Conservation (phyloP, 2,888 invertebrate species). For the Operophtera brumata region DNA sequence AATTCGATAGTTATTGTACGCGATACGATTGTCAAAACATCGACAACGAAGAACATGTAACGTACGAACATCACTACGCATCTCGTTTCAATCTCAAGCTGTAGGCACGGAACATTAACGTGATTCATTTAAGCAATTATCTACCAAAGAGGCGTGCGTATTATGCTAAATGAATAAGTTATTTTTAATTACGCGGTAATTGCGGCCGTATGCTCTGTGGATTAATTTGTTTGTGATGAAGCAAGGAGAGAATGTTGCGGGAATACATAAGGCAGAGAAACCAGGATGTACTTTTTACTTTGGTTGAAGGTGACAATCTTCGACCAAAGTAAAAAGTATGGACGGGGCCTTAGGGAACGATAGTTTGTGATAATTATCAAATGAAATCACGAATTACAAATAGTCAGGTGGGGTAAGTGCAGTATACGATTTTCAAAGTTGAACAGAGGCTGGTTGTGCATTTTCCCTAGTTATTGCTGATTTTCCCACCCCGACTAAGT, state of each 20-base stretch:
- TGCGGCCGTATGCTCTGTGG: slow-evolving; percentile 43
- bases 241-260: slow-evolving; percentile 27
- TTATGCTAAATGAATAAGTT: slow-evolving; percentile 75
- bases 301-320: too few relatives aligned
- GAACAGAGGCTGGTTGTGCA: too few relatives aligned
- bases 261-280: slow-evolving; percentile 5
- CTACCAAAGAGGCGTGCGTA: slow-evolving; percentile 53
- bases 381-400: too few relatives aligned
- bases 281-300: not conserved
- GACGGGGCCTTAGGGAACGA: too few relatives aligned
- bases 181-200: slow-evolving; percentile 78
- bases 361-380: too few relatives aligned
- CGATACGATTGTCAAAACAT: not conserved
- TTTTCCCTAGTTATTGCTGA: too few relatives aligned
- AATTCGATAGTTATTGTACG: not conserved
- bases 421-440: too few relatives aligned
- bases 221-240: slow-evolving; percentile 40
- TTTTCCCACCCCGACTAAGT: too few relatives aligned
- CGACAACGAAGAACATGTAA: not conserved
- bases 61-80: slow-evolving; percentile 30
- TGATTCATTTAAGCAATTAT: slow-evolving; percentile 76
- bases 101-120: slow-evolving; percentile 71
- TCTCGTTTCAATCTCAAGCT: slow-evolving; percentile 59
- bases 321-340: too few relatives aligned
- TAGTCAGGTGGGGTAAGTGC: too few relatives aligned